These are phyloP conservation scores for Oreochromis niloticus DNA, from an alignment of 2,113 vertebrate genomes.

Conservation along the genomic window DNA sequence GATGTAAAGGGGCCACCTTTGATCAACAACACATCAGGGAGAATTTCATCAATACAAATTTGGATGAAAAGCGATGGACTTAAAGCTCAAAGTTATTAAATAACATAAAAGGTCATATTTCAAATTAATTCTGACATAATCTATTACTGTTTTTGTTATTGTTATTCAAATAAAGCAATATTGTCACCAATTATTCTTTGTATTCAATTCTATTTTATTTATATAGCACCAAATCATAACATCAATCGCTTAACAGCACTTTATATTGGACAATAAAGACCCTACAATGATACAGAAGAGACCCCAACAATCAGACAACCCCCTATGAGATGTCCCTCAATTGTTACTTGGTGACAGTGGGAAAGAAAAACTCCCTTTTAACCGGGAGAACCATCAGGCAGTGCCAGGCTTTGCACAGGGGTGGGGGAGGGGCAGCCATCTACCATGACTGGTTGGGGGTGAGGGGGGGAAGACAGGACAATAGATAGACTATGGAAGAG, in stretches of 20 bases:
- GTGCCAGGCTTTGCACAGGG: no score
- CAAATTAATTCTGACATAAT: background rate
- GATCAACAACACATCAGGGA: background rate
- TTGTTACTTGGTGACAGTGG: no score
- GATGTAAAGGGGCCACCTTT: background rate
- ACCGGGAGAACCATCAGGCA: no score
- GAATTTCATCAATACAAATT: background rate
- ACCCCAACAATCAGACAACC: background rate
- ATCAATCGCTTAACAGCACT: rapidly evolving
- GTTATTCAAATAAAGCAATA: background rate
- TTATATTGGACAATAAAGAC: background rate
- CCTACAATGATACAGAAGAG: background rate
- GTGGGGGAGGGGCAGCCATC: background rate
- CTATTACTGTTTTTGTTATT: background rate
- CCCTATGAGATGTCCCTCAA: no score
- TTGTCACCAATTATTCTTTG: background rate
- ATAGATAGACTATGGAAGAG: background rate
- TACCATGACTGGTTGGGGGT: background rate
- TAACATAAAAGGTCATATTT: background rate
- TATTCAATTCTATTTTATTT: background rate
- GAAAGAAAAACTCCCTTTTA: no score
- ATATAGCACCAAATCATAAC: background rate
- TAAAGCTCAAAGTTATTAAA: background rate
- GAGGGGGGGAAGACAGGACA: background rate
- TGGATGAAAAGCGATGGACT: background rate